These are phyloP conservation scores for Phataginus tetradactyla DNA, from an alignment of 2,797 vertebrate species.

Conservation along the genomic window DNA sequence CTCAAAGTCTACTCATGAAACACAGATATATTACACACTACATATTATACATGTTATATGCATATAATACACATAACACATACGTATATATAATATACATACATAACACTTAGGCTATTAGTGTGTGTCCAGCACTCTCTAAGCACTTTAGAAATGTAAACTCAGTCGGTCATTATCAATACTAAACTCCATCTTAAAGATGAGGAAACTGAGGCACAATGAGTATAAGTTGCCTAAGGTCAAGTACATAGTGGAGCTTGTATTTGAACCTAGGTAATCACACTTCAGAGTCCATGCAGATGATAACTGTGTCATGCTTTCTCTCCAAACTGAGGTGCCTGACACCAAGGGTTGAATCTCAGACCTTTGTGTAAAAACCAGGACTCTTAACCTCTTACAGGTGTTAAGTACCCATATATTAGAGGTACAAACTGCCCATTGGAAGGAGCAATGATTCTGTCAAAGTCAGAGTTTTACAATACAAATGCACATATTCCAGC, in stretches of 20 bases:
- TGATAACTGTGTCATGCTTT: neutral
- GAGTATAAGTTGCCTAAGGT: neutral
- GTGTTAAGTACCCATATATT: neutral
- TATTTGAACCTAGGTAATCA: neutral
- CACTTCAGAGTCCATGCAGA: neutral
- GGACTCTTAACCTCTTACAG: neutral
- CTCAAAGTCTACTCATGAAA: neutral
- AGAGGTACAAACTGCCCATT: neutral
- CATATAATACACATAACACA: no score
- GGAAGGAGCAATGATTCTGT: neutral
- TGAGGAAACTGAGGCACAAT: neutral
- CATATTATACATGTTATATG: no score
- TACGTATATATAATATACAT: no score
- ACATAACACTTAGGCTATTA: neutral
- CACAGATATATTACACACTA: neutral
- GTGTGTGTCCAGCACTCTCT: neutral
- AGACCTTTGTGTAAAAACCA: neutral
- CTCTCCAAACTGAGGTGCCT: neutral
- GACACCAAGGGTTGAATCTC: neutral
- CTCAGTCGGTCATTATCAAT: neutral
- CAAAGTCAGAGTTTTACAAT: neutral
- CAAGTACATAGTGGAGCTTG: neutral
- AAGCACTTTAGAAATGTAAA: neutral
- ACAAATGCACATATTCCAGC: constrained; percentile 16
- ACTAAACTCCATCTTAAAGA: neutral